phyloP scores from a whole-genome alignment of 2,888 invertebrate species.

The Netelia virgata region DNA sequence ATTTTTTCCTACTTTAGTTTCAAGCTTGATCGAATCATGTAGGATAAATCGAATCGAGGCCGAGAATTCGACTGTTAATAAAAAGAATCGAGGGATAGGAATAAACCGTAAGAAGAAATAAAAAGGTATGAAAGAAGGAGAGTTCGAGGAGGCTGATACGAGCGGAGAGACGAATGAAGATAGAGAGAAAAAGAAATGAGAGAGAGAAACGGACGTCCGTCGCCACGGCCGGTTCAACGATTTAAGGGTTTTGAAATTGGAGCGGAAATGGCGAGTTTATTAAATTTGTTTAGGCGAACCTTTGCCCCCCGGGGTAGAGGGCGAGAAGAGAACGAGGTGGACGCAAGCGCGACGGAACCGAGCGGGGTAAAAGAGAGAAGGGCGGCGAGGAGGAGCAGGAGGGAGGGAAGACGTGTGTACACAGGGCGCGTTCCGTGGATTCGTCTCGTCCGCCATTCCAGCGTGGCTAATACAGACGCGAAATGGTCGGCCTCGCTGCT shows the following conservation, averaged over 20 bases:
- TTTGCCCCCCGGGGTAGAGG: conserved; percentile 7
- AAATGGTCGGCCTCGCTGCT: conserved; percentile 27
- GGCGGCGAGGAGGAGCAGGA: conserved; percentile 20
- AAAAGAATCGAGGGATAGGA: not conserved
- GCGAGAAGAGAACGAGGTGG: conserved; percentile 19
- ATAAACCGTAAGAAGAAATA: not conserved
- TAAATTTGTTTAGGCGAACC: conserved; percentile 83
- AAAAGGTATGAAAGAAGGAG: not conserved
- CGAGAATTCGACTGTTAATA: not conserved
- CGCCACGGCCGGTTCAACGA: conserved; percentile 69
- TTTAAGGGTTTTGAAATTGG: conserved; percentile 76
- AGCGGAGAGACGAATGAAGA: conserved; percentile 23
- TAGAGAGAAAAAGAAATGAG: conserved; percentile 14
- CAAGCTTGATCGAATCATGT: not conserved
- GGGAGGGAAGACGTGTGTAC: conserved; percentile 56
- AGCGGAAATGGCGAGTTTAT: conserved; percentile 83
- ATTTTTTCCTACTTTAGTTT: conserved; percentile 1
- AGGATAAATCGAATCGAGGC: not conserved
- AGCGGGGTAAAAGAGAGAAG: not conserved
- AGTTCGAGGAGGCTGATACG: not conserved
- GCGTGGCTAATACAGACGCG: conserved; percentile 49
- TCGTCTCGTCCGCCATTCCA: conserved; percentile 35
- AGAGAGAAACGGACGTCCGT: conserved; percentile 32
- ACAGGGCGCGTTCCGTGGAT: conserved; percentile 22
- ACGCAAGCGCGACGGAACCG: conserved; percentile 17